These are phyloP conservation scores for Microdon myrmicae DNA, from an alignment of 2,888 invertebrate genomes.

Conservation along the genomic window DNA sequence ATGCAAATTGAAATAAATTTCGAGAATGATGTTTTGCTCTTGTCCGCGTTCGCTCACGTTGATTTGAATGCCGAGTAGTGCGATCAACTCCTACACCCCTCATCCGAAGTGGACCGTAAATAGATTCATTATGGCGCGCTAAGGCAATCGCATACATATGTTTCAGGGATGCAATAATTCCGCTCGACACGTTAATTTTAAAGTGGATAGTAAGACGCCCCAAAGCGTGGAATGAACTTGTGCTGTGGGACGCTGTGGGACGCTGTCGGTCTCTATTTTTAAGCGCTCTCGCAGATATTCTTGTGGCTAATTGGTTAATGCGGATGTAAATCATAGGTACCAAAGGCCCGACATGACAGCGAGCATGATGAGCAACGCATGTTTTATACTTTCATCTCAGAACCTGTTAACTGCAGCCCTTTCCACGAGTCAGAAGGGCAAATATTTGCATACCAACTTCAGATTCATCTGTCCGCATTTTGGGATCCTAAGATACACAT, in stretches of 20 bases:
- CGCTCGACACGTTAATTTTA: constrained; percentile 35
- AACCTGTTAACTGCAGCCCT: constrained; percentile 1
- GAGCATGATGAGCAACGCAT: constrained; percentile 42
- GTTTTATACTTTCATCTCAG: constrained; percentile 34
- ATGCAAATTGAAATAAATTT: constrained; percentile 37
- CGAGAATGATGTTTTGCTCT: constrained; percentile 9
- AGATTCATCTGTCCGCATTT: not conserved
- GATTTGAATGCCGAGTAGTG: constrained; percentile 3
- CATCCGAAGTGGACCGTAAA: constrained; percentile 37
- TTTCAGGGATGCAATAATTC: constrained; percentile 29
- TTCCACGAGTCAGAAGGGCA: constrained; percentile 20
- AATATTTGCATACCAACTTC: constrained; percentile 34
- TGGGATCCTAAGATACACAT: constrained; percentile 3
- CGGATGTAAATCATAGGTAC: constrained; percentile 49
- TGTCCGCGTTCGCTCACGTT: not conserved
- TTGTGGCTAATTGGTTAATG: constrained; percentile 49
- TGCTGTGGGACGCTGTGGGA: not conserved
- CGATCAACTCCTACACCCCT: constrained; percentile 21
- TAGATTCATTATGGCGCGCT: constrained; percentile 37
- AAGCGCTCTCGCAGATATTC: constrained; percentile 24
- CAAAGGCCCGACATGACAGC: constrained; percentile 45
- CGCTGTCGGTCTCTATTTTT: constrained; percentile 25
- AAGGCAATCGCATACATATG: constrained; percentile 19
- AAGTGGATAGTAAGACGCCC: constrained; percentile 22
- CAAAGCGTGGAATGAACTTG: constrained; percentile 2